Conservation (phyloP, 2,797 vertebrate species). For the Spinus olivaceus region DNA sequence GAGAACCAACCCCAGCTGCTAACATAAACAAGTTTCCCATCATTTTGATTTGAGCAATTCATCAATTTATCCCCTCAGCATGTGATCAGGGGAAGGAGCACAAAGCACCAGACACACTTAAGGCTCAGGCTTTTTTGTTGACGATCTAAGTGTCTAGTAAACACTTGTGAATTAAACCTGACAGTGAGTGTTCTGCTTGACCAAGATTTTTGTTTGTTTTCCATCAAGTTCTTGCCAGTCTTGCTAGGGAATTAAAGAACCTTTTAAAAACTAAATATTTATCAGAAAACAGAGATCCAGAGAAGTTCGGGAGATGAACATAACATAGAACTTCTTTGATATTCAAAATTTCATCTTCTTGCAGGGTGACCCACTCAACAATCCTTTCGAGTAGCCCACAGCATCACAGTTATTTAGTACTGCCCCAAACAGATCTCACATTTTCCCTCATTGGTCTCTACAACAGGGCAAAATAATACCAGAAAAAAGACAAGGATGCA, state of each 20-base stretch:
- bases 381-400: neutral
- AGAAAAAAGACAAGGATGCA: neutral
- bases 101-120: neutral
- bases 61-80: neutral
- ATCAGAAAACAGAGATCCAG: neutral
- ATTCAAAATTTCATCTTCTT: neutral
- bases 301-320: neutral
- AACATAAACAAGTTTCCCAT: neutral
- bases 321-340: neutral
- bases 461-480: neutral
- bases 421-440: neutral
- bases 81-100: neutral
- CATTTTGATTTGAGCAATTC: neutral
- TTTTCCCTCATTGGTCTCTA: neutral
- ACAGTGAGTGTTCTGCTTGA: neutral
- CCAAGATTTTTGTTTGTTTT: neutral
- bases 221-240: neutral
- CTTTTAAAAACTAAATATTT: neutral
- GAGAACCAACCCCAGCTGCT: neutral
- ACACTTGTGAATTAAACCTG: neutral
- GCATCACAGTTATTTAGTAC: neutral
- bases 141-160: neutral
- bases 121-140: neutral
- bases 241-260: neutral
- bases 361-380: neutral